phyloP scores from a whole-genome alignment of 2,888 invertebrate genomes.

The Chironomus tentans region DNA sequence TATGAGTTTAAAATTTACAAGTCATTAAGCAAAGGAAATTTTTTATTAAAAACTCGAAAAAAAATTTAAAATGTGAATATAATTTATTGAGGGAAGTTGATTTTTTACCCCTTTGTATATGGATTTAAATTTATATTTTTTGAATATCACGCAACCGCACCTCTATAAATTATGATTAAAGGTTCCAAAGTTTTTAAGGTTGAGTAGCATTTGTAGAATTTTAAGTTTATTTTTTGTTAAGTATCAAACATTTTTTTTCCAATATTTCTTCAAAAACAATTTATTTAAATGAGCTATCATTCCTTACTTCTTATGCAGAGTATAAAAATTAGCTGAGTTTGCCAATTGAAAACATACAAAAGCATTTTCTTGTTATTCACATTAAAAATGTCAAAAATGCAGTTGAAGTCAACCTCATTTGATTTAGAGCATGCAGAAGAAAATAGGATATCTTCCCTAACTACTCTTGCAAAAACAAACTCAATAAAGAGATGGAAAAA shows the following conservation, averaged over 20 bases:
- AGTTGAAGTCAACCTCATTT: not conserved
- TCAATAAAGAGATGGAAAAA: not conserved
- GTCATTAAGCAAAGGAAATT: constrained; percentile 7
- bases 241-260: too few species aligned
- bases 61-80: not conserved
- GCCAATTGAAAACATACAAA: too few species aligned
- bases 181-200: too few species aligned
- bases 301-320: too few species aligned
- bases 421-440: not conserved
- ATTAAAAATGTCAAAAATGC: too few species aligned
- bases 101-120: not conserved
- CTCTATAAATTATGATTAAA: constrained; percentile 18
- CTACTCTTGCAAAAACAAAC: not conserved
- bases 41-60: not conserved
- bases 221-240: too few species aligned
- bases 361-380: too few species aligned
- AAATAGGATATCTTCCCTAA: not conserved
- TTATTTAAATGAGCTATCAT: too few species aligned
- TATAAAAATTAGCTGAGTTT: too few species aligned
- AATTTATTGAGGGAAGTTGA: not conserved
- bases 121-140: not conserved
- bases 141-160: constrained; percentile 12
- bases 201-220: too few species aligned
- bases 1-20: constrained; percentile 5
- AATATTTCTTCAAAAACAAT: too few species aligned